Evolutionary conservation across 2,888 invertebrate species (phyloP).

Genomic region (Amphipyra berbera): DNA sequence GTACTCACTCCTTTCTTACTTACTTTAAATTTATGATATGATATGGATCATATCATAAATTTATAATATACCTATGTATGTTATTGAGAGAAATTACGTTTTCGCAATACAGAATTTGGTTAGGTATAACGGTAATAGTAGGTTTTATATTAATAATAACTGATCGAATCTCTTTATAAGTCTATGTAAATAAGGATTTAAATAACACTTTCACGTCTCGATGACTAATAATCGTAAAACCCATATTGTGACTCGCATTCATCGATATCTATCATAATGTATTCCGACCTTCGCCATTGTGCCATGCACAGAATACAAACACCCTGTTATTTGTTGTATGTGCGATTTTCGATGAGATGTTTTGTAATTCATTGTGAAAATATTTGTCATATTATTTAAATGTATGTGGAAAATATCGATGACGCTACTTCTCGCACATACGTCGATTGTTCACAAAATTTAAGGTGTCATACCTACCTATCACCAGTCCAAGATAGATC

Average conservation of each 20-base stretch:
- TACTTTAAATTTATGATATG: too few species aligned
- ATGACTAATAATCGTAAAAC: constrained; percentile 38
- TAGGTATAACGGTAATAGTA: too few species aligned
- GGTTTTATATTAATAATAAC: too few species aligned
- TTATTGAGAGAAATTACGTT: too few species aligned
- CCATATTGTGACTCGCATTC: constrained; percentile 26
- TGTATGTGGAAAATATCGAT: too few species aligned
- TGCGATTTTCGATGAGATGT: constrained; percentile 13
- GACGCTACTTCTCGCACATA: background rate
- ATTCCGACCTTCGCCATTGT: constrained; percentile 20
- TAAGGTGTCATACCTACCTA: too few species aligned
- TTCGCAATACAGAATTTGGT: too few species aligned
- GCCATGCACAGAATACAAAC: constrained; percentile 30
- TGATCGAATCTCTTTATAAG: background rate
- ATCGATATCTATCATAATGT: constrained; percentile 32
- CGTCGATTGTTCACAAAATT: background rate
- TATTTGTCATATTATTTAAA: too few species aligned
- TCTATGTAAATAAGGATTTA: background rate
- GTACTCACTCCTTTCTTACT: too few species aligned
- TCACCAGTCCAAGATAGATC: too few species aligned
- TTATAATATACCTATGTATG: too few species aligned
- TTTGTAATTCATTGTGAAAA: background rate
- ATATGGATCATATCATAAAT: too few species aligned
- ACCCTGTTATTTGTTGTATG: constrained; percentile 11
- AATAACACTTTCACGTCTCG: constrained; percentile 18